Percentiles rank a stretch among this genome's conserved stretches.
phyloP scores from a whole-genome alignment of 1,140 invertebrate genomes.

The Stegodyphus dumicola region DNA sequence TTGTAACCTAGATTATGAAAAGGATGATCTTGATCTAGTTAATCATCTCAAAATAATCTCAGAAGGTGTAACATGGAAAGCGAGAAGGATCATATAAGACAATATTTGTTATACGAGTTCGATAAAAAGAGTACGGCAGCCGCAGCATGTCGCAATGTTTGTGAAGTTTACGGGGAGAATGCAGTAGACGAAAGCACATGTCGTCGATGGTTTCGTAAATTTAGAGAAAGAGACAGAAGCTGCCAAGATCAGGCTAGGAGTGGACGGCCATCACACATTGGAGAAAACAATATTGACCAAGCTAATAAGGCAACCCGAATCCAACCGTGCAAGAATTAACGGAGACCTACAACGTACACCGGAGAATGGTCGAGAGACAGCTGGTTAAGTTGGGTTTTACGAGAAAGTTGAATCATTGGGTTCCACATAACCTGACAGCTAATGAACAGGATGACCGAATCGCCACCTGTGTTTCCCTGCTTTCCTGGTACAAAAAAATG shows the following conservation, averaged over 20 bases:
- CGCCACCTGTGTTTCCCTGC: constrained; percentile 6
- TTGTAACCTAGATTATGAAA: no score
- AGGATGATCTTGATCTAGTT: no score
- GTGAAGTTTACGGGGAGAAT: no score
- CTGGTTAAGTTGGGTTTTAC: constrained; percentile 15
- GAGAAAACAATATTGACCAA: constrained; percentile 12
- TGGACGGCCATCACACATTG: constrained; percentile 12
- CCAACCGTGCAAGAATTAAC: no score
- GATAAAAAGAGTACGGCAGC: constrained; percentile 5
- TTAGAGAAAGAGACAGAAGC: no score
- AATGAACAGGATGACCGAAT: constrained; percentile 12
- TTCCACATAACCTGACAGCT: neutral
- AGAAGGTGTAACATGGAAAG: constrained; percentile 6
- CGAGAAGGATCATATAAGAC: neutral
- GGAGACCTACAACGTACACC: constrained; percentile 6
- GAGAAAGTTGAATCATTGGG: neutral
- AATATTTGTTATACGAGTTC: no score
- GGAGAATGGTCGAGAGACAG: neutral
- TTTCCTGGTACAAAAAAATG: neutral
- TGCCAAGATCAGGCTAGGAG: no score
- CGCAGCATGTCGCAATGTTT: no score
- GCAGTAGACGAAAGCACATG: no score
- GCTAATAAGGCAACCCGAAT: no score
- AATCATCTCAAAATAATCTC: neutral
- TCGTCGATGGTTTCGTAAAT: no score